phyloP scores from a whole-genome alignment of 2,113 vertebrate genomes.

The Etia nguti region DNA sequence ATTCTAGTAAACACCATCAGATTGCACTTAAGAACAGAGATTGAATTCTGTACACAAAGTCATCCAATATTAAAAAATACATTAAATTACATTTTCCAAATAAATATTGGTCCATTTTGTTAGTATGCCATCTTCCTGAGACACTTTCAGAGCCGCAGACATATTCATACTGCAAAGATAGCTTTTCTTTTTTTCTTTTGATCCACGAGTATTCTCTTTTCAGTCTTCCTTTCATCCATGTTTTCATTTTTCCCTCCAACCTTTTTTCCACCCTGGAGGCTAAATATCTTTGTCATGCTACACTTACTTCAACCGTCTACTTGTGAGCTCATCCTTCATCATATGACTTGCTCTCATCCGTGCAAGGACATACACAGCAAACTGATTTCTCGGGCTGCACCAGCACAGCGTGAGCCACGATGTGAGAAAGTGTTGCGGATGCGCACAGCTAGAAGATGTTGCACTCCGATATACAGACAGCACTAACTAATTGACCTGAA shows the following conservation, averaged over 20 bases:
- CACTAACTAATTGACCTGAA: slow-evolving; percentile 4
- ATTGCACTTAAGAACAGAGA: slow-evolving; percentile 45
- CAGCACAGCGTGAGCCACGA: neutral
- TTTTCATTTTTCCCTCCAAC: neutral
- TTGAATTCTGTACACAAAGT: slow-evolving; percentile 41
- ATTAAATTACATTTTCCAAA: slow-evolving; percentile 49
- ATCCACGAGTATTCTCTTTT: neutral
- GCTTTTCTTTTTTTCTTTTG: neutral
- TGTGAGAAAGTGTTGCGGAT: neutral
- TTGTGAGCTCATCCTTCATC: slow-evolving; percentile 25
- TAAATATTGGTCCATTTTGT: slow-evolving; percentile 61
- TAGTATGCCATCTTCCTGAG: slow-evolving; percentile 52
- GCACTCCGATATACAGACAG: neutral
- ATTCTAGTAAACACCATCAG: slow-evolving; percentile 5
- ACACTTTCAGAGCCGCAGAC: slow-evolving; percentile 9
- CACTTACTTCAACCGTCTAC: slow-evolving; percentile 40
- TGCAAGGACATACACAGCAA: slow-evolving; percentile 24
- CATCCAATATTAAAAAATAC: slow-evolving; percentile 38
- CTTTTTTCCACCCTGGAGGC: neutral
- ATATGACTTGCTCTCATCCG: slow-evolving; percentile 6
- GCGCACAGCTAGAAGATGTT: neutral
- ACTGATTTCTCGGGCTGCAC: slow-evolving; percentile 6
- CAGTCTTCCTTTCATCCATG: neutral
- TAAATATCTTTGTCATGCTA: slow-evolving; percentile 3
- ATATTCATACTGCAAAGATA: neutral